Evolutionary conservation across 64 coral and sea anemone genomes (phyloP), one percentile per base, ranked within the genome.

Genomic region (Porites lutea): DNA sequence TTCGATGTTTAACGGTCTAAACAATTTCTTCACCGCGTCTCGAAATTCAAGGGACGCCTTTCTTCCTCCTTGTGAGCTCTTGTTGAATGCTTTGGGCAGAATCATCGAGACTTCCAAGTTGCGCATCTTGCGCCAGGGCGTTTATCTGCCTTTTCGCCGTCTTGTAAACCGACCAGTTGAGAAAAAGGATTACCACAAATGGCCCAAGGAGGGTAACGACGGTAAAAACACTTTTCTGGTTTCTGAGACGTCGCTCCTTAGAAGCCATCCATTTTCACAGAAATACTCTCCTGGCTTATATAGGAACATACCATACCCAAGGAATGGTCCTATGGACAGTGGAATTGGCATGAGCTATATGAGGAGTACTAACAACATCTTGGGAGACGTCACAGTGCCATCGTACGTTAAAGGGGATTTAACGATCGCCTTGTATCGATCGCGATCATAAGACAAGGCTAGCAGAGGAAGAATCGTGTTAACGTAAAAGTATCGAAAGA

Each of bases 321-420:
- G 54, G n/a, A 23, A 47, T n/a, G 48, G 79, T 9, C 14, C 13
- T 10, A 27, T 20, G 21, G 16, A 47, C 3, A 54, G 51, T 88
- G 54, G 54, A 57, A 57, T 57, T 12, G 54, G 54, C 1, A 6
- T 57, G 7, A 57, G 7, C 54, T 4, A 57, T 7, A 57, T 57
- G 54, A 57, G 12, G 12, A 57, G 7, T 57, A 57, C 12, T 9
- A 57, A 57, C 54, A 12, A 7, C 54, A 57, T 12, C 12, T 12
- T 57, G 54, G 12, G 12, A 57, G 7, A 9, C 1, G 54, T 57
- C 7, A 57, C 5, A 7, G 4, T 57, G 54, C 4, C 54, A 74
- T 74, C 45, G 72, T 74, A 74, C 2, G 72, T 74, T 46, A 74
- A 13, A 15, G 72, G 72, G 2, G 72, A 74, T 47, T 74, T 74